Conservation (phyloP, 2,888 invertebrate species). For the Trachelus tabidus region DNA sequence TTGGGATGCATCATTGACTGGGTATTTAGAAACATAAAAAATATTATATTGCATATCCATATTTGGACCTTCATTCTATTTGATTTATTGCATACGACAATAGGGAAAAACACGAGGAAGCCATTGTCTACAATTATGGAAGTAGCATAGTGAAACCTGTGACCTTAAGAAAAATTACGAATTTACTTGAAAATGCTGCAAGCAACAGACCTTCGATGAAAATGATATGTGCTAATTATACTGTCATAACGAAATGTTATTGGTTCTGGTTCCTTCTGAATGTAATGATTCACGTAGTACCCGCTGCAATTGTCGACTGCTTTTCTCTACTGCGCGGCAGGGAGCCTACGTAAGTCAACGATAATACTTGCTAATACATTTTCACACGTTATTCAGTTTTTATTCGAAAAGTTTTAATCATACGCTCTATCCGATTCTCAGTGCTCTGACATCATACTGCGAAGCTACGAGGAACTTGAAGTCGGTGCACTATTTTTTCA, state of each 20-base stretch:
- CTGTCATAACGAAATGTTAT: constrained; percentile 15
- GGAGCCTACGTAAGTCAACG: constrained; percentile 43
- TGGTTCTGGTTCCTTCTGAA: constrained; percentile 29
- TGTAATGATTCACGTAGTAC: constrained; percentile 41
- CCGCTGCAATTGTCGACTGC: constrained; percentile 40
- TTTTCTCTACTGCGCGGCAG: constrained; percentile 34
- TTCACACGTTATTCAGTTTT: neutral
- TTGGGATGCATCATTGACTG: constrained; percentile 34
- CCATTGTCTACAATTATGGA: constrained; percentile 84
- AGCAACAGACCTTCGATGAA: constrained; percentile 28
- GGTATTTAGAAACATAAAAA: neutral
- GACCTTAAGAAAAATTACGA: neutral
- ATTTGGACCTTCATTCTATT: neutral
- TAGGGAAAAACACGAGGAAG: constrained; percentile 45
- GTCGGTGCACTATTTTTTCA: constrained; percentile 11
- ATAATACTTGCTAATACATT: neutral
- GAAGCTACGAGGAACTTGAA: neutral
- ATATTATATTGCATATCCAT: neutral
- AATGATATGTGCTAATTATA: constrained; percentile 31
- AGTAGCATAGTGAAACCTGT: constrained; percentile 77
- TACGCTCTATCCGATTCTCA: neutral
- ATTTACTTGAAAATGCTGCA: neutral
- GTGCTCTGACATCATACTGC: neutral
- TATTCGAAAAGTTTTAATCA: neutral
- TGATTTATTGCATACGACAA: neutral